Base-by-base conservation (phyloP, 2,888 invertebrate species). In the Prosapia bicincta region DNA sequence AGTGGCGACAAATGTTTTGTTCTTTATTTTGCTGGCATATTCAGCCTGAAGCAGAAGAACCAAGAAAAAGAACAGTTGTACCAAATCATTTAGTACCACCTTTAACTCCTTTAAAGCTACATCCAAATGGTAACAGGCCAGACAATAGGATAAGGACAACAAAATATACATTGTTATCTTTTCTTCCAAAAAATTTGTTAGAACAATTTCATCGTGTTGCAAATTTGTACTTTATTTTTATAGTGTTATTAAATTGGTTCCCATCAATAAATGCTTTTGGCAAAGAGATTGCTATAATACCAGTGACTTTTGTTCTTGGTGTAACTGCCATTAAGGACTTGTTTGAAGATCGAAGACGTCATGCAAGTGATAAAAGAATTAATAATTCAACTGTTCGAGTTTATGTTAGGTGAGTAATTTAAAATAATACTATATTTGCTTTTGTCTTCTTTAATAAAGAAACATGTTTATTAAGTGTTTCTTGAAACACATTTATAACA, bases 191-290 rank as follows among this genome's bases (percentile, higher is more conserved):
- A 86, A 98, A 98, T 86, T 88, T 99, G 78, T 90, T 98, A 85
- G 98, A 98, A 87, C 98, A 99, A 83, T 98, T 99, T 85, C 98
- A 98, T 86, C 91, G 98, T 78, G 95, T 97, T 83, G 98, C 98
- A 79, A 99, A 99, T 88, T 88, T 99, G 83, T 99, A 98, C 88
- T 99, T 99, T 86, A 93, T 98, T 83, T 95, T 97, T 84, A 97
- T 99, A 84, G 97, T 98, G 82, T 87, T 97, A 81, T 89, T 98
- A 79, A 98, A 98, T 87, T 98, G 97, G 97, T 93, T 98, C 84
- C 97, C 97, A 2, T 91, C 92, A 38, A 94, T 97, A 78, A 95
- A 94, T 86, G 97, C 97, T 3, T 97, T 98, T 86, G 97, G 96
- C 79, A 97, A 97, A 85, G 97, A 97, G 86, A 90, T 98, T 81